phyloP scores from a whole-genome alignment of 2,888 invertebrate genomes.

The Archips xylosteana region DNA sequence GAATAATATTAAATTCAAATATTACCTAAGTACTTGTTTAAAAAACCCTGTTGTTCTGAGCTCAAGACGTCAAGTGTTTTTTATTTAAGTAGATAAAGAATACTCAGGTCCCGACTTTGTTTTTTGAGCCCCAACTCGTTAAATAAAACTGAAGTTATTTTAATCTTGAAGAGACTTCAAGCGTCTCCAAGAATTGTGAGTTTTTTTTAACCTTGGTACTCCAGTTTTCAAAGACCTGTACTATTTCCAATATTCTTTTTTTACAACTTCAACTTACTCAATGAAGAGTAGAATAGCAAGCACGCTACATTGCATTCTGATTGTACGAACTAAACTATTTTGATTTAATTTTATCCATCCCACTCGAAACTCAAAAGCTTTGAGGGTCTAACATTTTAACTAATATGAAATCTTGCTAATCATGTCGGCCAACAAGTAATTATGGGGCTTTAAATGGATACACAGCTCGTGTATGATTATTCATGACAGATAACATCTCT shows the following conservation, averaged over 20 bases:
- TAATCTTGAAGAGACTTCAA: conserved; percentile 3
- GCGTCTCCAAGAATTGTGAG: neutral
- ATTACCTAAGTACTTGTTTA: neutral
- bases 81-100: neutral
- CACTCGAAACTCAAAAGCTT: neutral
- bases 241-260: neutral
- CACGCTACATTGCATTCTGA: neutral
- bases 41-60: neutral
- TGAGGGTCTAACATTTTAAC: neutral
- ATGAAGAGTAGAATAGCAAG: neutral
- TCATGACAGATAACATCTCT: conserved; percentile 13
- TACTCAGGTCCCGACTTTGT: neutral
- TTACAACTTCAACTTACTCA: neutral
- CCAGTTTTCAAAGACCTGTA: neutral
- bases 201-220: neutral
- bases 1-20: neutral
- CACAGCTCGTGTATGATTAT: conserved; percentile 3
- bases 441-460: conserved; percentile 7
- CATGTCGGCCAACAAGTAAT: conserved; percentile 1
- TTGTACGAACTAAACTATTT: neutral
- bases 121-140: neutral
- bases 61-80: neutral
- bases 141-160: neutral
- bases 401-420: neutral
- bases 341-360: neutral